Conservation (phyloP, 2,113 vertebrate species). For the Dendropsophus ebraccatus region DNA sequence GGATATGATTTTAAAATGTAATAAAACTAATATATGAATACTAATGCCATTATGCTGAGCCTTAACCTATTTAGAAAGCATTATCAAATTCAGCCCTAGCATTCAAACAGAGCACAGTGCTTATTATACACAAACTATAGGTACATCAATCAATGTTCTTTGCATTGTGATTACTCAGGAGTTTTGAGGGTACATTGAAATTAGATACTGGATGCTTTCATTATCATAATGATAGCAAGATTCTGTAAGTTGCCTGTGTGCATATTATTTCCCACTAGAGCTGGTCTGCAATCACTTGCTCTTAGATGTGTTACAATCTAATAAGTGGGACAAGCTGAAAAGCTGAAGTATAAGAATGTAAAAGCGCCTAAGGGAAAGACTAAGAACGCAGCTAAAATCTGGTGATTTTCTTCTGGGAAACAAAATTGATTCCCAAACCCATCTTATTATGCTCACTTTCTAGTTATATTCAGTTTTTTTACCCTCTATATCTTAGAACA, state of each 20-base stretch:
- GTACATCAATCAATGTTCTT: not conserved
- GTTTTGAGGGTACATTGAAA: constrained; percentile 17
- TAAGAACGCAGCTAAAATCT: not conserved
- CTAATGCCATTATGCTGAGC: not conserved
- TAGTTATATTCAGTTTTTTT: not conserved
- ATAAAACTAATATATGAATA: not conserved
- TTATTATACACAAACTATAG: constrained; percentile 7
- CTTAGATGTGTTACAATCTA: constrained; percentile 40
- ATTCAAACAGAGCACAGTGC: not conserved
- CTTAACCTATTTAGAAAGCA: constrained; percentile 20
- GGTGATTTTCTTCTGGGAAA: not conserved
- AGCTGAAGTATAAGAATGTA: constrained; percentile 35
- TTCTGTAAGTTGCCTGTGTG: not conserved
- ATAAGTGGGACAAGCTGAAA: constrained; percentile 43
- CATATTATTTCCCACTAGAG: constrained; percentile 30
- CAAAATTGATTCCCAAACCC: not conserved
- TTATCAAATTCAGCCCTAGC: constrained; percentile 1
- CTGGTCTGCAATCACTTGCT: constrained; percentile 1
- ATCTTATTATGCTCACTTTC: not conserved
- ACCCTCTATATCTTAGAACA: not conserved
- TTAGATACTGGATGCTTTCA: constrained; percentile 34
- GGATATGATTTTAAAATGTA: constrained; percentile 16
- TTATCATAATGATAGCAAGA: constrained; percentile 31
- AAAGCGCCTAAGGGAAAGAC: constrained; percentile 29
- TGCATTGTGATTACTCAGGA: constrained; percentile 10